These are phyloP conservation scores for Meteorus sp. DNA, from an alignment of 1,140 invertebrate genomes.

Conservation along the genomic window DNA sequence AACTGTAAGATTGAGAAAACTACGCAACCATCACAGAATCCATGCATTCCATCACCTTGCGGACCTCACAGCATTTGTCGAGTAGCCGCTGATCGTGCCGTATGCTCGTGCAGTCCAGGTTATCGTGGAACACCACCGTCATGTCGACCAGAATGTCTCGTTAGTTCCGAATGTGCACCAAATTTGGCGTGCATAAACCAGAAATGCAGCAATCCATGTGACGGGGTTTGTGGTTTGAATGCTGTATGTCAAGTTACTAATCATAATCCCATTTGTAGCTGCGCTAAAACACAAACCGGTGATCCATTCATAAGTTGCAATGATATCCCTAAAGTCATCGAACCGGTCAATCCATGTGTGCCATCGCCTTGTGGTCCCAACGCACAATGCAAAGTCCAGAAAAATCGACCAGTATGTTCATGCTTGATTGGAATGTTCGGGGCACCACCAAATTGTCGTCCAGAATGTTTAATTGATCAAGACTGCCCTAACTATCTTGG, in stretches of 20 bases:
- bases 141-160: slow-evolving; percentile 78
- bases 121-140: slow-evolving; percentile 76
- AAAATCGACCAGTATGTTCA: slow-evolving; percentile 72
- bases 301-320: slow-evolving; percentile 81
- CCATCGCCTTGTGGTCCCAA: slow-evolving; percentile 84
- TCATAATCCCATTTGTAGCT: slow-evolving; percentile 85
- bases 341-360: slow-evolving; percentile 67
- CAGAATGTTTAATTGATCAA: slow-evolving; percentile 77
- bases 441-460: slow-evolving; percentile 77
- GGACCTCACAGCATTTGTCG: slow-evolving; percentile 80
- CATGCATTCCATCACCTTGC: slow-evolving; percentile 79
- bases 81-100: slow-evolving; percentile 68
- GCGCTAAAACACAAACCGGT: slow-evolving; percentile 72
- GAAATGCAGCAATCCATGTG: slow-evolving; percentile 81
- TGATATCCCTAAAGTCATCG: slow-evolving; percentile 54
- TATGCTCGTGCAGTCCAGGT: slow-evolving; percentile 76
- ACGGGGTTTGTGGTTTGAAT: slow-evolving; percentile 76
- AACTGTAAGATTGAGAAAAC: slow-evolving; percentile 67
- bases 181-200: slow-evolving; percentile 76
- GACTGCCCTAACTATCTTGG: slow-evolving; percentile 77
- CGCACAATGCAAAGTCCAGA: slow-evolving; percentile 72
- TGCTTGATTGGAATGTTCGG: slow-evolving; percentile 80
- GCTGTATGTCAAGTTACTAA: slow-evolving; percentile 78
- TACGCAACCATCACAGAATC: slow-evolving; percentile 61
- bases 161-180: slow-evolving; percentile 74